phyloP scores from a whole-genome alignment of 2,888 invertebrate species.

The Nemurella pictetii region DNA sequence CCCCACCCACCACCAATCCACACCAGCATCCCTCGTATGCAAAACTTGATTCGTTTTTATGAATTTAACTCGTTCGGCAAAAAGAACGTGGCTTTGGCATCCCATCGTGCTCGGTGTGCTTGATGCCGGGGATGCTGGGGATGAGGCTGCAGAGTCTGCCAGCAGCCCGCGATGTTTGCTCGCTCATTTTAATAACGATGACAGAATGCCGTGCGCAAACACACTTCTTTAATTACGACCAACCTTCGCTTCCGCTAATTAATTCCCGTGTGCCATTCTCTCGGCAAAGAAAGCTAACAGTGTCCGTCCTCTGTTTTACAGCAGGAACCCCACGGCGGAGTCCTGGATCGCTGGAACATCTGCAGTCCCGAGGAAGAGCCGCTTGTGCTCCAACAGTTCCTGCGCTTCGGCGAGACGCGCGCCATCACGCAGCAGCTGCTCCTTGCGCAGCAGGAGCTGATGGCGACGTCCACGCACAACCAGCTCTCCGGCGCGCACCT shows the following conservation, averaged over 20 bases:
- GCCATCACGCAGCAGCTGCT: slow-evolving; percentile 72
- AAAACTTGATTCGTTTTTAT: neutral
- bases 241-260: neutral
- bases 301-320: slow-evolving; percentile 57
- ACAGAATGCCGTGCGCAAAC: neutral
- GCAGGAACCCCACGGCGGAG: slow-evolving; percentile 80
- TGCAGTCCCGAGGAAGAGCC: slow-evolving; percentile 88
- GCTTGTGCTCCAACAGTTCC: slow-evolving; percentile 88
- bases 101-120: neutral
- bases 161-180: neutral
- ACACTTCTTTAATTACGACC: neutral
- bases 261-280: neutral
- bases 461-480: slow-evolving; percentile 42
- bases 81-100: neutral
- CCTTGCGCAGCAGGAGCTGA: slow-evolving; percentile 50
- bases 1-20: no score
- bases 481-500: slow-evolving; percentile 37
- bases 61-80: neutral
- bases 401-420: slow-evolving; percentile 86
- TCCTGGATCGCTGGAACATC: slow-evolving; percentile 87
- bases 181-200: neutral
- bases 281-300: slow-evolving; percentile 42
- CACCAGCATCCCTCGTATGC: neutral
- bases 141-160: neutral
- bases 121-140: no score